Base-by-base conservation (phyloP, 1,140 invertebrate genomes). In the Ceratosolen fusciceps region DNA sequence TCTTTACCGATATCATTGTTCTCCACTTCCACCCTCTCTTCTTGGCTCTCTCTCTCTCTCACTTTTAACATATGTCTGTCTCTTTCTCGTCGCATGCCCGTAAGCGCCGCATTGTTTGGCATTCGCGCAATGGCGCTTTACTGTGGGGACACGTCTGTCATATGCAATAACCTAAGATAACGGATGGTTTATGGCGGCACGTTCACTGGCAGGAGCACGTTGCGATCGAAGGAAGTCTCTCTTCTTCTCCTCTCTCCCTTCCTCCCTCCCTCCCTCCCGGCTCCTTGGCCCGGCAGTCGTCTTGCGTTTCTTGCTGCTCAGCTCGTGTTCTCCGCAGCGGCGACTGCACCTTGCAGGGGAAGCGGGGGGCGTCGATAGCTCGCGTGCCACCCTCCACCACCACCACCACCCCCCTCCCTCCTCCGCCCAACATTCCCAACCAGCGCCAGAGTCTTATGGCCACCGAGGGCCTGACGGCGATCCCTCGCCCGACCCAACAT, bases 111-210 rank as follows among this genome's bases (percentile, higher is more conserved):
- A 80, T 80, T 80, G 73, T 80, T 73, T 76, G 73, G 56, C 52
- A 68, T 74, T 68, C 47, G 47, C 71, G 77, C 77, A 79, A 74
- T 72, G 62, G 73, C 58, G 68, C 74, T 77, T 80, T 76, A 77
- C 74, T 54, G 56, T 37, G 70, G 74, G 73, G 79, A 81, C 80
- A 83, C 82, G 82, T 83, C 82, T 83, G 82, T 83, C 82, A 83
- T 81, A 81, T 80, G 80, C 80, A 83, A 83, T 83, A 83, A 81
- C 77, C 74, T 77, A 80, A 83, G 82, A 81, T 83, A 81, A 83
- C 80, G 76, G 74, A 76, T 71, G 77, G 70, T 83, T 81, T 81
- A 83, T 74, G 79, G 80, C 29, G n/a, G 74, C 80, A 80, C 80
- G 82, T 80, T 77, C 79, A 34, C 72, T 29, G 7, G 24, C 34